Percentiles rank a stretch among this genome's conserved stretches.
These are phyloP conservation scores for Lophius piscatorius DNA, from an alignment of 2,113 vertebrate genomes.

Conservation along the genomic window DNA sequence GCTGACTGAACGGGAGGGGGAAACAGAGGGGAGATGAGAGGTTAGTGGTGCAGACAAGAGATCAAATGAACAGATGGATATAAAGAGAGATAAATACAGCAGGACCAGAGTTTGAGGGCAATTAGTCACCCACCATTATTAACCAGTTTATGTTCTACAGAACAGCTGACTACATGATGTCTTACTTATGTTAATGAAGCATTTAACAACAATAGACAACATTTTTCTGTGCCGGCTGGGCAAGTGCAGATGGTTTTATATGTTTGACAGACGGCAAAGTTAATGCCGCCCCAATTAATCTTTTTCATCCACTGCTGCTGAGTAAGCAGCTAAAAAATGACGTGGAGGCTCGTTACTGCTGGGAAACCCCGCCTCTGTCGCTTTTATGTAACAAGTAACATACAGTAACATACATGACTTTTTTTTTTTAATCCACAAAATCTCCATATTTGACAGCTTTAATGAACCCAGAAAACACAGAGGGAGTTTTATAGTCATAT, in stretches of 20 bases:
- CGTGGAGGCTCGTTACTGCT: no score
- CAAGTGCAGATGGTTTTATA: conserved; percentile 26
- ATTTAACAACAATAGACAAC: conserved; percentile 6
- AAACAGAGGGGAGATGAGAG: background rate
- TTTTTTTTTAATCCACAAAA: no score
- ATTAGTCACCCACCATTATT: background rate
- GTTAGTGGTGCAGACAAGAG: background rate
- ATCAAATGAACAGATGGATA: background rate
- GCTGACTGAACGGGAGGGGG: conserved; percentile 69
- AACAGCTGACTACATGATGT: no score
- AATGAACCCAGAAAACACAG: no score
- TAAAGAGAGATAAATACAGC: no score
- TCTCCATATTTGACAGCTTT: background rate
- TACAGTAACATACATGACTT: no score
- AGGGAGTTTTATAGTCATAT: no score
- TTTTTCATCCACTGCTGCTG: conserved; percentile 18
- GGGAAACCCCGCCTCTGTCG: no score
- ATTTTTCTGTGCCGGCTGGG: background rate
- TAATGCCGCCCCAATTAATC: conserved; percentile 17
- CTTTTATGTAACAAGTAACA: no score
- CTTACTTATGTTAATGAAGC: conserved; percentile 11
- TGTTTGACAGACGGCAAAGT: conserved; percentile 20
- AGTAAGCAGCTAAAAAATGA: background rate
- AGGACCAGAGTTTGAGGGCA: background rate
- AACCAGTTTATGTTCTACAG: no score